These are phyloP conservation scores for Augochlorella aurata DNA, from an alignment of 2,888 invertebrate genomes.

Conservation along the genomic window DNA sequence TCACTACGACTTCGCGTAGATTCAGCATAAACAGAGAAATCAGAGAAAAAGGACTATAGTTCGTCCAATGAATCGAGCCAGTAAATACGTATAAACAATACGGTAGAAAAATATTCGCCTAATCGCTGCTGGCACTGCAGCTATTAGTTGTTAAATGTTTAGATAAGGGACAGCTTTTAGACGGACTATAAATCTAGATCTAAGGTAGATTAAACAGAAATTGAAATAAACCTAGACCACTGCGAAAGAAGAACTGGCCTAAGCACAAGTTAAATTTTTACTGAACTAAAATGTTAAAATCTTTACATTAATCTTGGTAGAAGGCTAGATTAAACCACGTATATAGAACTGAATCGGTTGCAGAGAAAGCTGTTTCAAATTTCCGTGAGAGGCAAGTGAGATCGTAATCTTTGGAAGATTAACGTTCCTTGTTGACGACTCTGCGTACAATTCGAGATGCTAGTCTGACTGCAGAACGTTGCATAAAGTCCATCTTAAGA, in stretches of 20 bases:
- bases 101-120: too few species aligned
- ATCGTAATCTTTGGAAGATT: background rate
- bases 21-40: background rate
- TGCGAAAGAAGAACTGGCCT: background rate
- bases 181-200: too few species aligned
- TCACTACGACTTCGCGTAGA: background rate
- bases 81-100: too few species aligned
- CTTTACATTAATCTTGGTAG: background rate
- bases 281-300: background rate
- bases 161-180: too few species aligned
- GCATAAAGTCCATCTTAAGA: background rate
- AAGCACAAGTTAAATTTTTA: background rate
- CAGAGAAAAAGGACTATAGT: too few species aligned
- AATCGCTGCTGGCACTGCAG: too few species aligned
- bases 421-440: background rate
- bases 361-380: too few species aligned
- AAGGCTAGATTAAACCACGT: background rate
- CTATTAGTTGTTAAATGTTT: too few species aligned
- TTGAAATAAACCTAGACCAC: background rate
- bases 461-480: background rate
- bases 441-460: background rate
- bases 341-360: too few species aligned
- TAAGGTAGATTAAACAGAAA: too few species aligned
- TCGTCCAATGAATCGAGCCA: too few species aligned
- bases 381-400: too few species aligned